Percentiles rank a stretch among this genome's conserved stretches.
These are phyloP conservation scores for Clarias fuscus DNA, from an alignment of 2,797 vertebrate genomes.

Conservation along the genomic window DNA sequence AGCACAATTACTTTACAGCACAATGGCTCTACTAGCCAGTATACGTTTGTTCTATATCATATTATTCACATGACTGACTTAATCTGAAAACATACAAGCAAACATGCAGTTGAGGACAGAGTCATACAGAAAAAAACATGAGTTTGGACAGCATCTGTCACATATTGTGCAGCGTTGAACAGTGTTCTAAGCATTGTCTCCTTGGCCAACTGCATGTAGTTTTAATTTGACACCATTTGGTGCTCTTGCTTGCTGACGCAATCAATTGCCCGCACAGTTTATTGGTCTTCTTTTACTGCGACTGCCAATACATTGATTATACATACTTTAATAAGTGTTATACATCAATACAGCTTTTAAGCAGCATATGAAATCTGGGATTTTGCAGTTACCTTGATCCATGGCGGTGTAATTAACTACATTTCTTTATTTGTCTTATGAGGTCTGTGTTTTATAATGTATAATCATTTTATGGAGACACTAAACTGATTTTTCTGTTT, in stretches of 20 bases:
- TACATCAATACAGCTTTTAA: background rate
- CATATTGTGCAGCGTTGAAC: background rate
- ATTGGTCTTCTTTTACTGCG: background rate
- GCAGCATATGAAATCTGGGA: background rate
- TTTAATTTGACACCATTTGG: background rate
- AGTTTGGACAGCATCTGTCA: background rate
- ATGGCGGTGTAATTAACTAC: background rate
- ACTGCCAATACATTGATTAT: background rate
- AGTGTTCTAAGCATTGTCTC: background rate
- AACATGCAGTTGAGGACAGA: background rate
- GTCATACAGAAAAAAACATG: background rate
- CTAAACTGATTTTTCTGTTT: background rate
- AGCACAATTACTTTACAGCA: background rate
- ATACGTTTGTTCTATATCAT: too few species aligned
- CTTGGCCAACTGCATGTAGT: background rate
- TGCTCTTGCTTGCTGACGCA: background rate
- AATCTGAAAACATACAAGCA: background rate
- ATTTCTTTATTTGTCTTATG: background rate
- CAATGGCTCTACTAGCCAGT: background rate
- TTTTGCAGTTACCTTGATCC: background rate
- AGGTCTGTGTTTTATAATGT: background rate
- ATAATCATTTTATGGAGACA: background rate
- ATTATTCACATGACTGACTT: background rate
- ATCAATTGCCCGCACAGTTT: background rate
- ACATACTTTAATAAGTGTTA: too few species aligned